Base-by-base conservation (phyloP, 2,113 vertebrate species). In the Sardina pilchardus region DNA sequence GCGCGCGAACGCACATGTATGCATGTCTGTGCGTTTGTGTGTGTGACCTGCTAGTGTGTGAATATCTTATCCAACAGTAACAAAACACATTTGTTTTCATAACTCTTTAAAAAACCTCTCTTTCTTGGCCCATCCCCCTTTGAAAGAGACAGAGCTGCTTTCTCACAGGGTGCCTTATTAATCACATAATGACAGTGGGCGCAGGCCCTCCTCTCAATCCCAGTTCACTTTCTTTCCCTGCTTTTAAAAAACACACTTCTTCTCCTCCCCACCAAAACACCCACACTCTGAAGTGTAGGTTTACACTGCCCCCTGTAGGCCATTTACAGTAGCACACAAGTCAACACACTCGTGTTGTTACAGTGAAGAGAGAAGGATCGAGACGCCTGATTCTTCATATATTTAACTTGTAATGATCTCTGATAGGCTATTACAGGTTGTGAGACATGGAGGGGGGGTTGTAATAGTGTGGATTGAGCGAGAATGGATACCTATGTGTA, bases 81-180 rank as follows among this genome's bases (percentile, higher is more conserved):
- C 63, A 67, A 30, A 56, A 56, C 16, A 17, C n/a, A 59, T 59
- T 67, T 30, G 1, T 67, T 67, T 67, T 67, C 63, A 67, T 67
- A 67, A 67, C 63, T 67, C 24, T 24, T 19, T n/a, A n/a, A n/a
- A 59, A 59, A 24, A 59, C 19, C 48, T 50, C 48, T 16, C 17
- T 14, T 59, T n/a, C 21, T 30, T 26, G 30, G 0, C 56, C 21
- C 8, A 7, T 12, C 1, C 50, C 17, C 12, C 16, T 53, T 53
- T 53, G 21, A 63, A 63, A n/a, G 87, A 83, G 8, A 90, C 89
- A 82, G 78, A 89, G 81, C 56, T 63, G 45, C 39, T 47, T 86
- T 83, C 86, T 92, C 87, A 92, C 88, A 86, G 90, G 75, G 89
- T 88, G 82, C 81, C 84, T 88, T 91, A 90, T 90, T 93, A 91